These are phyloP conservation scores for Beroe forskalii DNA, from an alignment of 37 sponge, comb jelly and placozoan species.

Conservation along the genomic window DNA sequence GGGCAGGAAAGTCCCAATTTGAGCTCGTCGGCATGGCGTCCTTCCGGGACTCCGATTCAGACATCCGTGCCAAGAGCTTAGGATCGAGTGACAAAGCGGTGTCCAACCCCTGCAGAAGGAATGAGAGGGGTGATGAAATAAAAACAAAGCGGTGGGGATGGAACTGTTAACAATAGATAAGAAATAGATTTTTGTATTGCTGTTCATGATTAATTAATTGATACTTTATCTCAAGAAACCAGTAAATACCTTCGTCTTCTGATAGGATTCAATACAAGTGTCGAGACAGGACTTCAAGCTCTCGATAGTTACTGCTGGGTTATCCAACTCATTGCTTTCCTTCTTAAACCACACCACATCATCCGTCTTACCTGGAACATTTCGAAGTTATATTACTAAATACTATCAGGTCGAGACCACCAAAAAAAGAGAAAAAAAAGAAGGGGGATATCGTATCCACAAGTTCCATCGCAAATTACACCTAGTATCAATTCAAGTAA, in stretches of 20 bases:
- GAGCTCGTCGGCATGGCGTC: constrained; percentile 2
- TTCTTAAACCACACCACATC: constrained; percentile 18
- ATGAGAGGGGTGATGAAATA: too few species aligned
- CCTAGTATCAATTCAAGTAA: too few species aligned
- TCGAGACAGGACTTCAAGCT: not conserved
- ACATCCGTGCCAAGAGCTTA: not conserved
- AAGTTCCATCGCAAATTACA: too few species aligned
- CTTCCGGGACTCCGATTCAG: not conserved
- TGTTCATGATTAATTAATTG: too few species aligned
- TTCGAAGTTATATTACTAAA: too few species aligned
- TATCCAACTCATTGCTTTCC: not conserved
- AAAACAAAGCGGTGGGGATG: too few species aligned
- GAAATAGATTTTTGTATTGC: too few species aligned
- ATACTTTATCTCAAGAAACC: too few species aligned
- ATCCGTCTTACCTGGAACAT: constrained; percentile 8
- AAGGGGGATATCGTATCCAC: too few species aligned
- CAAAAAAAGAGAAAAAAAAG: too few species aligned
- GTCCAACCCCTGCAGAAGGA: not conserved
- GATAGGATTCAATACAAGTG: constrained; percentile 14
- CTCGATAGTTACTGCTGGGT: not conserved
- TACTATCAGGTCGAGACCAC: too few species aligned
- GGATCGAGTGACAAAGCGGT: constrained; percentile 16
- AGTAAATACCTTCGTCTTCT: constrained; percentile 43
- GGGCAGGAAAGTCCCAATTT: constrained; percentile 30
- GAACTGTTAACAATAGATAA: too few species aligned